Evolutionary conservation across 2,888 invertebrate species (phyloP).

Genomic region (Nycteola revayana): DNA sequence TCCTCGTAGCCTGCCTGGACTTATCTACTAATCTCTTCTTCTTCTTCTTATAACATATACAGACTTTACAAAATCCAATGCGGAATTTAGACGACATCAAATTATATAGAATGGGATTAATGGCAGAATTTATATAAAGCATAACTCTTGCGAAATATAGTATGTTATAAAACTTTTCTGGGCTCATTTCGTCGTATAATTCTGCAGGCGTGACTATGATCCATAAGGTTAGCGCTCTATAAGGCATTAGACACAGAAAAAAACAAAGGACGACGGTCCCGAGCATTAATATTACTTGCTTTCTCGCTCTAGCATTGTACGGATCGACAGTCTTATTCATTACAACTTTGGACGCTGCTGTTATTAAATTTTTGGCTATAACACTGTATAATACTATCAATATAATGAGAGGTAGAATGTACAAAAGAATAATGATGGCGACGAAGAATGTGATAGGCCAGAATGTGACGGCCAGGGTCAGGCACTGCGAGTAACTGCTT

Average conservation of each 20-base stretch:
- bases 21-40: constrained; percentile 63
- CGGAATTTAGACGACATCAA: constrained; percentile 96
- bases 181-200: constrained; percentile 84
- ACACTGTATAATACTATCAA: constrained; percentile 91
- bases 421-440: constrained; percentile 89
- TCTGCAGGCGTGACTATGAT: constrained; percentile 89
- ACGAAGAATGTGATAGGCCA: constrained; percentile 92
- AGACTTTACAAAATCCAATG: constrained; percentile 88
- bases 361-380: constrained; percentile 91
- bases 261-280: constrained; percentile 93
- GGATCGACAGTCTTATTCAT: constrained; percentile 88
- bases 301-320: constrained; percentile 86
- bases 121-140: constrained; percentile 94
- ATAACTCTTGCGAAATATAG: constrained; percentile 92
- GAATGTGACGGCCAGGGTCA: constrained; percentile 88
- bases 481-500: constrained; percentile 87
- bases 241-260: constrained; percentile 93
- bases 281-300: constrained; percentile 93
- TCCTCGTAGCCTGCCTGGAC: constrained; percentile 69
- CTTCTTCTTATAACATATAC: constrained; percentile 79
- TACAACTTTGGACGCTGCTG: constrained; percentile 84
- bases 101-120: constrained; percentile 96
- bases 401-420: constrained; percentile 89
- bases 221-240: constrained; percentile 91
- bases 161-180: constrained; percentile 90